Evolutionary conservation across 1,140 invertebrate species (phyloP), one percentile per base, ranked within the genome.

Genomic region (Diuraphis noxia): DNA sequence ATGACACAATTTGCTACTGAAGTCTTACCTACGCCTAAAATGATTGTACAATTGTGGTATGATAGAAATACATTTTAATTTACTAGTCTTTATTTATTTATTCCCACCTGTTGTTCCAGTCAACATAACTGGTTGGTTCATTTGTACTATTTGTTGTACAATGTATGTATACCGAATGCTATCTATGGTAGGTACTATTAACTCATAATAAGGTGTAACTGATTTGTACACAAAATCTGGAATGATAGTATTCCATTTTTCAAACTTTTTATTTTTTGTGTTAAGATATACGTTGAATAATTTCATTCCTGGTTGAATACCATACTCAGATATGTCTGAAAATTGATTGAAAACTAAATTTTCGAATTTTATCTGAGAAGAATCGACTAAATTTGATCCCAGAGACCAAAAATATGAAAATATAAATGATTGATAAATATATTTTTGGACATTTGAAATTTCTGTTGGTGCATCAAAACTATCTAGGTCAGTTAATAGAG

Each of bases 151-250:
- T 92, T 96, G 96, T 92, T 97, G 95, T 93, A 97, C 96, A 2
- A 98, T 94, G 93, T 96, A 96, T 2, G 96, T 96, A 93, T 96
- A 97, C 93, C 97, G 94, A 2, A 98, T 96, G 0, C 97, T 98
- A 93, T 98, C 97, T n/a, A 96, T 95, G 6, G 97, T 98, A 0
- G 98, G 98, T 3, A 98, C 97, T n/a, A 97, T 94, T 92, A 97
- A 97, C 93, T 98, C 97, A 92, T 97, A 97, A 94, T 97, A 98
- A 19, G 96, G 96, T 10, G 95, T 93, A 1, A 95, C 94, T 92
- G 93, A 94, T 92, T 96, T 94, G 93, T 97, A 98, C 2, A 94
- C 92, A 93, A 98, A 98, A 8, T 93, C 91, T 0, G 97, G 96
- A 92, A 97, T 96, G 23, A 97, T 96, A 86, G 96, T 96, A 34